Base-by-base conservation (phyloP, 2,888 invertebrate species). In the Dicyrtomina minuta region DNA sequence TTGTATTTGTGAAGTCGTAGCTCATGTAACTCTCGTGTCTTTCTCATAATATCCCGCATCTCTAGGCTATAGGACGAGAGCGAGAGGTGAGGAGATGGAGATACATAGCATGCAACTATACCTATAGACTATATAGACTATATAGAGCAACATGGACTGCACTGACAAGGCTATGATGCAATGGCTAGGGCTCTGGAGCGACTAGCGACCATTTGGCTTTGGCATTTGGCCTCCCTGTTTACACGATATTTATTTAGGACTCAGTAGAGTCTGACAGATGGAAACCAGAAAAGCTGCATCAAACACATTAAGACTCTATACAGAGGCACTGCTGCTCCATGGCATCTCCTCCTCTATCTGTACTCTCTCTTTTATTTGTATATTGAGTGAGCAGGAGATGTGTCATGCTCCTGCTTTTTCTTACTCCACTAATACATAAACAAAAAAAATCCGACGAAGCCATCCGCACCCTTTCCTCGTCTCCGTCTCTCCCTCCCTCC, bases 201-300 rank as follows among this genome's bases (percentile, higher is more conserved):
- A 22, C 22, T 53, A 26, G 51, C 13, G 66, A 66, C 66, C 66
- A 66, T 66, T 66, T 64, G 62, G 62, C 24, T 66, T 66, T 64
- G 62, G 62, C 24, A 33, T 33, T 44, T 66, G 65, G 65, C 33
- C 66, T 58, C 55, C 49, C 46, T 66, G 66, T 66, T 66, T 66
- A 66, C 66, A 66, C 66, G 66, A 58, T 66, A 66, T 66, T 66
- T 66, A 59, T 66, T 66, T 66, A 66, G 66, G 66, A 66, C 66
- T 58, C 58, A 46, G 66, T 44, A 66, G 46, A 59, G 66, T 58
- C 66, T 66, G 66, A 66, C 66, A 66, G 66, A 66, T 66, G 66
- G 56, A 66, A 66, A 59, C 66, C 66, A 66, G 66, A 66, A 58
- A 58, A 59, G 66, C 44, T 49, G 58, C 58, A 66, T 66, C 64